Percentiles rank a stretch among this genome's conserved stretches.
These are phyloP conservation scores for Australoheros scitulus DNA, from an alignment of 2,113 vertebrate species.

Conservation along the genomic window DNA sequence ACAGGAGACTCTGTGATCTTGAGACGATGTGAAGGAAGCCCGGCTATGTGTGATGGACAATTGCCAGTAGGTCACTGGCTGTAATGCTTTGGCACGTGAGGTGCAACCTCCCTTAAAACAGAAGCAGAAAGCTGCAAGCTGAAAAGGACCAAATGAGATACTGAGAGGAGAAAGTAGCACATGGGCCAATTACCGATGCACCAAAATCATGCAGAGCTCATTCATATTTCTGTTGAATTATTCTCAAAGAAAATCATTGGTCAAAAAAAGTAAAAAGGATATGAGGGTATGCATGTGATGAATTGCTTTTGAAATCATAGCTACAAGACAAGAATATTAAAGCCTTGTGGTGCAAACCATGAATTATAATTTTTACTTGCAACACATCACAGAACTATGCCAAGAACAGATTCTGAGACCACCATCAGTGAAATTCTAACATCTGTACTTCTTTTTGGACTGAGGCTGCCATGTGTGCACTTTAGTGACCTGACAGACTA, in stretches of 20 bases:
- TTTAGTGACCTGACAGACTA: constrained; percentile 65
- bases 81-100: constrained; percentile 27
- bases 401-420: constrained; percentile 24
- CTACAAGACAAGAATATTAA: constrained; percentile 41
- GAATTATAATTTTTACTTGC: constrained; percentile 41
- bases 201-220: constrained; percentile 43
- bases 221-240: constrained; percentile 57
- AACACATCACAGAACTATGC: constrained; percentile 24
- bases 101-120: constrained; percentile 47
- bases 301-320: constrained; percentile 42
- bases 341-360: not conserved
- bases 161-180: constrained; percentile 15
- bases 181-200: constrained; percentile 45
- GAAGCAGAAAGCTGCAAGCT: constrained; percentile 31
- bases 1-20: constrained; percentile 52
- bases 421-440: constrained; percentile 13
- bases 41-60: constrained; percentile 51
- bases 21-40: constrained; percentile 50
- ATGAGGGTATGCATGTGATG: not conserved
- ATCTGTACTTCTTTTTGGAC: constrained; percentile 47
- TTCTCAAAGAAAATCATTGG: constrained; percentile 58
- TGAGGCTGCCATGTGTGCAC: constrained; percentile 57
- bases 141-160: constrained; percentile 32
- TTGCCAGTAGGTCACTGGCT: constrained; percentile 34
- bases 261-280: constrained; percentile 17